Conservation (phyloP, 1,140 invertebrate genomes). For the Conopomorpha cramerella region DNA sequence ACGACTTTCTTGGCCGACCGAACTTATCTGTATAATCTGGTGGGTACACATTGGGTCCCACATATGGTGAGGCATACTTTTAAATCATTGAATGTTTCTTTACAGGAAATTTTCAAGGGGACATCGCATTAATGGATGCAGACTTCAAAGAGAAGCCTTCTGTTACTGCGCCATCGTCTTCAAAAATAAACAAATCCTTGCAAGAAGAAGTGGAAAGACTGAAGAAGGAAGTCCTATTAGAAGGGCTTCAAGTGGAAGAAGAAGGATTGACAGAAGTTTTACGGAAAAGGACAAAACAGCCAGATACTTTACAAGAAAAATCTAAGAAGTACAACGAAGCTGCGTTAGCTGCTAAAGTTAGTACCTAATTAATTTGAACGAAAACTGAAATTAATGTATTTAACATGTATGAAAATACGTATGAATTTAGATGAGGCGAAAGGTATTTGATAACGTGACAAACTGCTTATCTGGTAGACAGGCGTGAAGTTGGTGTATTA, state of each 20-base stretch:
- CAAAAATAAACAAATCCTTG: conserved; percentile 67
- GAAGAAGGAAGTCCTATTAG: conserved; percentile 76
- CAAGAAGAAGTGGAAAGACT: conserved; percentile 76
- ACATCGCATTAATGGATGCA: conserved; percentile 76
- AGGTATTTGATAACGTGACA: too few relatives aligned
- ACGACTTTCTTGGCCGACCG: too few relatives aligned
- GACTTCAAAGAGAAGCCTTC: conserved; percentile 57
- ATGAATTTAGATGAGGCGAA: too few relatives aligned
- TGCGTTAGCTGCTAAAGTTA: conserved; percentile 41
- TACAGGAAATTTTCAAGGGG: conserved; percentile 77
- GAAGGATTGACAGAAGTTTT: conserved; percentile 75
- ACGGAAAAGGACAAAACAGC: conserved; percentile 68
- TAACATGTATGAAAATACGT: too few relatives aligned
- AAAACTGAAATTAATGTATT: conserved; percentile 4
- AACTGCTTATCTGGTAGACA: too few relatives aligned
- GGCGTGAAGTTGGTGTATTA: too few relatives aligned
- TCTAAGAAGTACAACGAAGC: conserved; percentile 61
- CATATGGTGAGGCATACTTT: too few relatives aligned
- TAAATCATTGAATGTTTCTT: conserved; percentile 11
- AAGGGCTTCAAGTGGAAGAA: conserved; percentile 81
- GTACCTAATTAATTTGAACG: neutral
- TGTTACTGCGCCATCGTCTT: conserved; percentile 39
- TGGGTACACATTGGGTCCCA: too few relatives aligned
- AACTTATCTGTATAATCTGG: too few relatives aligned
- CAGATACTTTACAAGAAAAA: conserved; percentile 46